Conservation (phyloP, 2,113 vertebrate genomes). For the Mus spicilegus region DNA sequence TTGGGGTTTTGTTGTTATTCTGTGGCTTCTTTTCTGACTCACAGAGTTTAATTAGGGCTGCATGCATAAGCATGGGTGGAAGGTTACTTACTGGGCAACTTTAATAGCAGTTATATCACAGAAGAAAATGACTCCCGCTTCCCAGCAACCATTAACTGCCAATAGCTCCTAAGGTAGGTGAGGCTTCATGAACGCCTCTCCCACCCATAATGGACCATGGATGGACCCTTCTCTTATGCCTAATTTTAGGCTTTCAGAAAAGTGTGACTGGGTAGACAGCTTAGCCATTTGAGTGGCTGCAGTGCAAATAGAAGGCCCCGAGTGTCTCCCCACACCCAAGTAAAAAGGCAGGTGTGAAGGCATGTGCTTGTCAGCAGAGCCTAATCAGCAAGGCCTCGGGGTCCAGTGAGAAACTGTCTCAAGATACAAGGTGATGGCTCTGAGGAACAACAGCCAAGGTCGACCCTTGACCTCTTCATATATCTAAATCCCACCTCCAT, state of each 20-base stretch:
- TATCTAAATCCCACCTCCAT: not conserved
- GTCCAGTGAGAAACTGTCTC: not conserved
- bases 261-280: not conserved
- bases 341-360: not conserved
- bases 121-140: not conserved
- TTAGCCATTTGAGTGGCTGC: not conserved
- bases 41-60: not conserved
- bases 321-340: not conserved
- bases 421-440: not conserved
- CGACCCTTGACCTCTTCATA: not conserved
- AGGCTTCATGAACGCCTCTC: not conserved
- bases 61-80: not conserved
- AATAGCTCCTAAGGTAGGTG: not conserved
- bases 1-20: not conserved
- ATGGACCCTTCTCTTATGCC: not conserved
- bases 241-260: not conserved
- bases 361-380: not conserved
- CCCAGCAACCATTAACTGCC: not conserved
- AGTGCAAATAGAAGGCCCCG: no score
- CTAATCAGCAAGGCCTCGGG: not conserved
- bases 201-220: not conserved
- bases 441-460: not conserved
- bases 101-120: not conserved
- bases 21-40: constrained; percentile 2
- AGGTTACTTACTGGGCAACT: not conserved